A percentile compares a stretch with the other conserved stretches of the same genome.
Evolutionary conservation across 1,140 invertebrate species (phyloP).

Genomic region (Bombus difficillimus): DNA sequence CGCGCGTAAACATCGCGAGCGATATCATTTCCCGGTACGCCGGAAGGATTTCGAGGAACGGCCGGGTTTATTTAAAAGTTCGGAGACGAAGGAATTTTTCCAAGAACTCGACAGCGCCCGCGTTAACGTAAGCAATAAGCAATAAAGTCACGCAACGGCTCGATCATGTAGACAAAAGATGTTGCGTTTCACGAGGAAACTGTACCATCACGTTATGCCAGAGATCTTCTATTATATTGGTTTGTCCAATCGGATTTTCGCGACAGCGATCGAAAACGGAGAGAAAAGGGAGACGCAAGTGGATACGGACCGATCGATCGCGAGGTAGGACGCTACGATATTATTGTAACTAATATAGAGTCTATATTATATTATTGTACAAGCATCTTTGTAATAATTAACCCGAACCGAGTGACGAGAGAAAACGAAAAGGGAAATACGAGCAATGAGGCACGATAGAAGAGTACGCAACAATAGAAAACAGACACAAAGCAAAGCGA

Average conservation of each 20-base stretch:
- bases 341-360: slow-evolving; percentile 81
- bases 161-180: slow-evolving; percentile 46
- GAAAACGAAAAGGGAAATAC: slow-evolving; percentile 23
- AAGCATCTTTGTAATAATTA: slow-evolving; percentile 77
- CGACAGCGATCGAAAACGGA: neutral
- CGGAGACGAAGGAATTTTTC: slow-evolving; percentile 31
- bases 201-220: slow-evolving; percentile 35
- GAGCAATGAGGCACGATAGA: slow-evolving; percentile 49
- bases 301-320: slow-evolving; percentile 55
- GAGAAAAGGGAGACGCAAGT: neutral
- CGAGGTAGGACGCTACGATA: slow-evolving; percentile 65
- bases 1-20: neutral
- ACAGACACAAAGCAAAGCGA: slow-evolving; percentile 4
- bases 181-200: slow-evolving; percentile 47
- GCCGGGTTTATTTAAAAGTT: neutral
- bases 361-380: slow-evolving; percentile 80
- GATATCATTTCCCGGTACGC: neutral
- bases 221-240: slow-evolving; percentile 69
- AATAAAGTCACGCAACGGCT: slow-evolving; percentile 71
- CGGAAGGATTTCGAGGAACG: neutral
- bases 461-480: slow-evolving; percentile 32
- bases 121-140: slow-evolving; percentile 76
- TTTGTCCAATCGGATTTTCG: slow-evolving; percentile 46
- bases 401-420: slow-evolving; percentile 66
- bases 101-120: slow-evolving; percentile 20